Conservation (phyloP, 2,888 invertebrate genomes). For the Leucophora obtusa region DNA sequence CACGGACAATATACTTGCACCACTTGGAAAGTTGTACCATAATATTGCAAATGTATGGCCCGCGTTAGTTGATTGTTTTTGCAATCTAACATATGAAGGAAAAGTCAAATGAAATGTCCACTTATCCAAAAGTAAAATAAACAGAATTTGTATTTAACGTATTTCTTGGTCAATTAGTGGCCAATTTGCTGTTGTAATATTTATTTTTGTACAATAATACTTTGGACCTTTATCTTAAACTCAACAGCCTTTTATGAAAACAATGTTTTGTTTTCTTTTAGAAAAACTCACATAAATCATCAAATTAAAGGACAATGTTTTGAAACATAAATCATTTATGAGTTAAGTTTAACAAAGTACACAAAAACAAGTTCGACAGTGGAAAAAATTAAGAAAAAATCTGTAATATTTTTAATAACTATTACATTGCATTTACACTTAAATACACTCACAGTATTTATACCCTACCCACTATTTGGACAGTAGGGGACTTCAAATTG, state of each 20-base stretch:
- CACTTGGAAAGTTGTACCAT: no score
- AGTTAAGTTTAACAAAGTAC: not conserved
- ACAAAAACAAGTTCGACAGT: not conserved
- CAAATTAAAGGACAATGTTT: conserved; percentile 20
- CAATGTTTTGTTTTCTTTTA: conserved; percentile 10
- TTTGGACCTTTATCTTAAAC: conserved; percentile 42
- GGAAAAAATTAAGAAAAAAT: not conserved
- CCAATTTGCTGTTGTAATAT: conserved; percentile 46
- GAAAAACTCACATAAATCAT: conserved; percentile 30
- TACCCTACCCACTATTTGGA: no score
- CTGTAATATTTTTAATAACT: no score
- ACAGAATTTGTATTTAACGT: not conserved
- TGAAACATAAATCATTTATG: not conserved
- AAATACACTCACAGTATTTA: no score
- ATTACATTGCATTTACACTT: no score
- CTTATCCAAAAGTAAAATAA: not conserved
- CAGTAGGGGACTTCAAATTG: no score
- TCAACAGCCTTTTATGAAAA: conserved; percentile 39
- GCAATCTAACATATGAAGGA: no score
- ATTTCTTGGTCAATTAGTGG: conserved; percentile 43
- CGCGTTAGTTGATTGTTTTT: no score
- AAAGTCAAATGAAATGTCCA: no score
- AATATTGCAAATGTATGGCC: no score
- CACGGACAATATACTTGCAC: no score
- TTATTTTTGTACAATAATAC: conserved; percentile 15